A percentile compares a stretch with the other conserved stretches of the same genome.
phyloP scores from a whole-genome alignment of 2,888 invertebrate species.

The Brachyptera risi region DNA sequence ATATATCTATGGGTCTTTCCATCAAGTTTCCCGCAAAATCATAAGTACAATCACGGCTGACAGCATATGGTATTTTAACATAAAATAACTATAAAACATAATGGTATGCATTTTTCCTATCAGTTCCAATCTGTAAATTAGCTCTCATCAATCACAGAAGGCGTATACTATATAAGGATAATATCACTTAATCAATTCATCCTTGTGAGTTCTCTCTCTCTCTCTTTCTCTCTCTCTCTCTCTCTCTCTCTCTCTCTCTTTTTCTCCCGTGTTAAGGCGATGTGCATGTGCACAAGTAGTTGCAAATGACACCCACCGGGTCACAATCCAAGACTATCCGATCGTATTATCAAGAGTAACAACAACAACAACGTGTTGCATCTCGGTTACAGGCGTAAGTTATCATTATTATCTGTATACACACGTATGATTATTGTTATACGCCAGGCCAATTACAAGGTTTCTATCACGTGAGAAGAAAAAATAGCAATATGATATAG shows the following conservation, averaged over 20 bases:
- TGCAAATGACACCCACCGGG: constrained; percentile 1
- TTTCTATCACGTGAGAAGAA: not conserved
- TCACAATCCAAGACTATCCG: not conserved
- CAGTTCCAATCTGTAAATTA: not conserved
- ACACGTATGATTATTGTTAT: no score
- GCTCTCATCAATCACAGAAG: constrained; percentile 5
- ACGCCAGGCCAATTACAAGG: no score
- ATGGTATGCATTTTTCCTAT: no score
- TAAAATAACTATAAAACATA: no score
- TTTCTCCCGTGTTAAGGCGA: not conserved
- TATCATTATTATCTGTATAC: not conserved
- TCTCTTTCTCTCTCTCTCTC: no score
- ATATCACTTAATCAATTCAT: not conserved
- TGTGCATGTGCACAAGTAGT: not conserved
- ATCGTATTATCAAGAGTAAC: not conserved
- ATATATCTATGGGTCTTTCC: no score
- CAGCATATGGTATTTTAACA: no score
- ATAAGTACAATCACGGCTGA: no score
- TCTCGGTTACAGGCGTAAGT: no score
- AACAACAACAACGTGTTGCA: no score
- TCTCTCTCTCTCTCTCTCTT: no score
- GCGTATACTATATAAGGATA: not conserved
- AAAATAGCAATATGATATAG: not conserved
- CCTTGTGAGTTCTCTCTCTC: not conserved
- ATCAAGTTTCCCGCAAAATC: no score